Base-by-base conservation (phyloP, 2,797 vertebrate species). In the Arnoldichthys spilopterus region DNA sequence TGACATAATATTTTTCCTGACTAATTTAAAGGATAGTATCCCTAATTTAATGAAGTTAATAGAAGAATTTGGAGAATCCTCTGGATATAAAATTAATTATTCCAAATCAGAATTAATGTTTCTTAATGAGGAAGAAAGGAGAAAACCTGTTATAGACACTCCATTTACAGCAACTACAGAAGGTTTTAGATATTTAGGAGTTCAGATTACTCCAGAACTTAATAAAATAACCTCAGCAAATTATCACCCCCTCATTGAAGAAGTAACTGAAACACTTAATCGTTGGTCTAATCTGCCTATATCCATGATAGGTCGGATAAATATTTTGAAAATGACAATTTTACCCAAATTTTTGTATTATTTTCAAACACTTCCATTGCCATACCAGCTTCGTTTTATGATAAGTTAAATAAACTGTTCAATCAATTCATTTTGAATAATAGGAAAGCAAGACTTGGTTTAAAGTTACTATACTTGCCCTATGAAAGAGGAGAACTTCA, bases 51-150 rank as follows among this genome's bases (percentile, higher is more conserved):
- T 56, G 3, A 20, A 16, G 16, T 7, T 77, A 54, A 67, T 71
- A 9, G 18, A 66, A 59, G 1, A n/a, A 13, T 81, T 56, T 72
- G 76, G 71, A 0, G 5, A 45, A 0, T 63, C 77, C 4, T 84
- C 70, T n/a, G 72, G 83, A 2, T 85, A 85, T 12, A 82, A 73
- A 82, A 80, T 86, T 16, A 82, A 78, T 4, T 30, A 83, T 26
- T 78, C 71, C 2, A 83, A 84, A 74, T 87, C 80, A 32, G 9
- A 15, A 32, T 20, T 32, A n/a, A 16, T 69, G 67, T 69, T 69
- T 51, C 16, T 30, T 6, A 51, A 69, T 6, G 24, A 69, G 11
- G 45, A 58, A n/a, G n/a, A n/a, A 30, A 12, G 66, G 20, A n/a
- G 51, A 45, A 32, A 16, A 66, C 79, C 72, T 6, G 72, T 8